phyloP scores from a whole-genome alignment of 2,797 vertebrate genomes.

The Taeniopygia guttata region DNA sequence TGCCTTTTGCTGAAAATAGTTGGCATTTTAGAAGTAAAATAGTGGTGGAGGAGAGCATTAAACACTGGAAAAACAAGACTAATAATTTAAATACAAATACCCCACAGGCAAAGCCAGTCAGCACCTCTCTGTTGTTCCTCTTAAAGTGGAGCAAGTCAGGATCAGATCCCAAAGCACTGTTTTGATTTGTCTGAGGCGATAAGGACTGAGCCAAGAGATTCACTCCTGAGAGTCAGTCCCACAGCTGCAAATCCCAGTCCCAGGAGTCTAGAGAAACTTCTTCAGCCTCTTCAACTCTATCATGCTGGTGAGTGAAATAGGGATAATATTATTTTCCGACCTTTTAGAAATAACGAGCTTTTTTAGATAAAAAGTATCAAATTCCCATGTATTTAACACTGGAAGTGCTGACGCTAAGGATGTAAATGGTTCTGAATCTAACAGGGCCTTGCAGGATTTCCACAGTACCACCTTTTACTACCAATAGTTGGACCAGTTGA shows the following conservation, averaged over 20 bases:
- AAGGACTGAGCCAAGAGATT: not conserved
- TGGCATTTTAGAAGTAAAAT: not conserved
- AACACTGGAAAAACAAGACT: slow-evolving; percentile 15
- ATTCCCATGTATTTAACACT: not conserved
- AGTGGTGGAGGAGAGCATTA: not conserved
- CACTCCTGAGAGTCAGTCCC: not conserved
- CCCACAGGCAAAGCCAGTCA: not conserved
- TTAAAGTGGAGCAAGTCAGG: not conserved
- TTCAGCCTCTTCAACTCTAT: not conserved
- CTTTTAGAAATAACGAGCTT: not conserved
- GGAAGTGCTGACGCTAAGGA: not conserved
- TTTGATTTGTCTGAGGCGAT: not conserved
- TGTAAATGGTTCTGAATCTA: not conserved
- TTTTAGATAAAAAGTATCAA: not conserved
- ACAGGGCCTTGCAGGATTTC: not conserved
- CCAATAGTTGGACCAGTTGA: not conserved
- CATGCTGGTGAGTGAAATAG: accelerated
- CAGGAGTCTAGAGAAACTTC: not conserved
- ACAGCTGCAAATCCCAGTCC: not conserved
- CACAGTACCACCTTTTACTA: not conserved
- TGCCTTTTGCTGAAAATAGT: not conserved
- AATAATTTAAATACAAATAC: not conserved
- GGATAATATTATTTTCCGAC: not conserved
- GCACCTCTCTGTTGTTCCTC: not conserved
- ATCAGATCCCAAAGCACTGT: not conserved